Evolutionary conservation across 2,113 vertebrate species (phyloP).

Genomic region (Cebidichthys violaceus): DNA sequence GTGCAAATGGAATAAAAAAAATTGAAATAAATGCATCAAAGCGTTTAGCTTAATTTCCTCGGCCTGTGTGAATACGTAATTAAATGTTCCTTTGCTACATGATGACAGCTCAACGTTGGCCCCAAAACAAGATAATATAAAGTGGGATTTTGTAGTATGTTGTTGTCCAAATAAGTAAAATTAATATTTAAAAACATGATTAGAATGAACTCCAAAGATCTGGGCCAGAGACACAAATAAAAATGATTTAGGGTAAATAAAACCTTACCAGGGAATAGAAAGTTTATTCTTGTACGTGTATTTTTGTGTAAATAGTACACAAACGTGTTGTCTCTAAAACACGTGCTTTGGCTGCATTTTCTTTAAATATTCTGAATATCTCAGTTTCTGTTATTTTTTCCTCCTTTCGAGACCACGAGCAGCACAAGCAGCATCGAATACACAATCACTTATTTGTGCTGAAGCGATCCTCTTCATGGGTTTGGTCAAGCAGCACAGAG

Average conservation of each 20-base stretch:
- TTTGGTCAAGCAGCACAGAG: conserved; percentile 48
- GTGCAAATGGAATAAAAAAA: not conserved
- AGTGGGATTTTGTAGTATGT: not conserved
- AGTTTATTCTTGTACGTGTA: not conserved
- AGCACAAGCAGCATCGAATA: conserved; percentile 24
- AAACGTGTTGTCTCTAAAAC: not conserved
- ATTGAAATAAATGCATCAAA: not conserved
- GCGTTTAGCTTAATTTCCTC: not conserved
- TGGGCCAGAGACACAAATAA: not conserved
- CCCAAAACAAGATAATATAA: not conserved
- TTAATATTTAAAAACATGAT: not conserved
- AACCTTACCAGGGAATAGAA: not conserved
- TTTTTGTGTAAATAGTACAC: not conserved
- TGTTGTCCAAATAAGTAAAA: not conserved
- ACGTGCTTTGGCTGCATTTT: not conserved
- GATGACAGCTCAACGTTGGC: not conserved
- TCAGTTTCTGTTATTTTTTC: not conserved
- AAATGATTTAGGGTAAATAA: not conserved
- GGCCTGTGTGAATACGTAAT: not conserved
- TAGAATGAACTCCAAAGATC: conserved; percentile 7
- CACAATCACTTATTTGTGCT: conserved; percentile 30
- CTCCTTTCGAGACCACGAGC: not conserved
- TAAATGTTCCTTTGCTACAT: not conserved
- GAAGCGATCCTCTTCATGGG: conserved; percentile 30
- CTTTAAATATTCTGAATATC: not conserved